Conservation (phyloP, 2,113 vertebrate species). For the Etheostoma spectabile region DNA sequence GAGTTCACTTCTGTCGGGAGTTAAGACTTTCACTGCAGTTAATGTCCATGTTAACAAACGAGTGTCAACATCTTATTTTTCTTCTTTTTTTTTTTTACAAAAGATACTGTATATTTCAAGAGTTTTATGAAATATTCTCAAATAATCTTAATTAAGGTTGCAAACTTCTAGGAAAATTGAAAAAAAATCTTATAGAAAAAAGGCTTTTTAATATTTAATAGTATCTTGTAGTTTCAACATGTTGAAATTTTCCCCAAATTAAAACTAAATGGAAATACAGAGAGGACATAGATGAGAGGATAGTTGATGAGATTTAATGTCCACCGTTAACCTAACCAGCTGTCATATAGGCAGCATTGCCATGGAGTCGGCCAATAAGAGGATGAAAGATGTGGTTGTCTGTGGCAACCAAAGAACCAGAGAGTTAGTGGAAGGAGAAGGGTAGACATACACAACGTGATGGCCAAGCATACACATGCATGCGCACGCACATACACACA, state of each 20-base stretch:
- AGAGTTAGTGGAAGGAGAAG: slow-evolving; percentile 40
- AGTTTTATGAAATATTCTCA: neutral
- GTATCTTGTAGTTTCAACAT: no score
- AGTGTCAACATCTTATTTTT: no score
- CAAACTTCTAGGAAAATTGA: no score
- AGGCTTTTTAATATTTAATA: neutral
- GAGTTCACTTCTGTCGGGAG: neutral
- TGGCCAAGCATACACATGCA: slow-evolving; percentile 39
- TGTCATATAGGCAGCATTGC: slow-evolving; percentile 57
- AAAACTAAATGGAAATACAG: neutral
- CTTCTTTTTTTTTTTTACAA: no score
- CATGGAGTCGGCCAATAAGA: slow-evolving; percentile 75
- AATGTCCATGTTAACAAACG: neutral
- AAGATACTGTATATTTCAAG: neutral
- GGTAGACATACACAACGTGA: slow-evolving; percentile 48
- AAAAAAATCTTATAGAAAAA: neutral
- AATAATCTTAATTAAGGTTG: neutral
- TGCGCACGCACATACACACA: slow-evolving; percentile 6
- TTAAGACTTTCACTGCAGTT: no score
- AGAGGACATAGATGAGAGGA: neutral
- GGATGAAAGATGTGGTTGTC: slow-evolving; percentile 77
- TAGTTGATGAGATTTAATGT: neutral
- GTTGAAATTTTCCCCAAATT: neutral
- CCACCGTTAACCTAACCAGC: slow-evolving; percentile 17
- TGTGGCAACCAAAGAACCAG: slow-evolving; percentile 66